Conservation (phyloP, 1,140 invertebrate species). For the Meloidogyne hapla region DNA sequence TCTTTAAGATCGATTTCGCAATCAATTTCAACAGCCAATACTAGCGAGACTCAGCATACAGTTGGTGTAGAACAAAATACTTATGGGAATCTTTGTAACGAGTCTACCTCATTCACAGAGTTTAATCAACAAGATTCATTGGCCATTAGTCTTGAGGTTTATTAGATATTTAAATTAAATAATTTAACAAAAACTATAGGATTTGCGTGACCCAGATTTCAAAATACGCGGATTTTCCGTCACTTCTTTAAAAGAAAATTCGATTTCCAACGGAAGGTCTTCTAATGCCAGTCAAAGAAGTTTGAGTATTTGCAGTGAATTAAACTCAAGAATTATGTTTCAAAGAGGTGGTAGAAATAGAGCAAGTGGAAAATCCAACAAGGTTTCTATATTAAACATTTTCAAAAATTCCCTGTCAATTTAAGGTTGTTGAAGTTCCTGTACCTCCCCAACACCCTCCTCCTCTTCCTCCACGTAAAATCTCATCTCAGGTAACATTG, state of each 20-base stretch:
- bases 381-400: background rate
- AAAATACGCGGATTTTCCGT: background rate
- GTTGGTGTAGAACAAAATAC: background rate
- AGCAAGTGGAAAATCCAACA: slow-evolving; percentile 32
- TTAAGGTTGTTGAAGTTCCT: background rate
- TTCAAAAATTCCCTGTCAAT: background rate
- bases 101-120: background rate
- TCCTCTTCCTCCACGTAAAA: slow-evolving; percentile 20
- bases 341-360: slow-evolving; percentile 28
- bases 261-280: background rate
- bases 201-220: background rate
- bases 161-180: background rate
- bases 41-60: background rate
- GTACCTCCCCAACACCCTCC: slow-evolving; percentile 12
- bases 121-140: background rate
- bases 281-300: background rate
- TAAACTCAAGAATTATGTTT: slow-evolving; percentile 31
- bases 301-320: slow-evolving; percentile 36
- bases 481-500: slow-evolving; percentile 5
- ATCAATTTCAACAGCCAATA: background rate
- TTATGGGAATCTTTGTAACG: background rate
- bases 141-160: slow-evolving; percentile 17
- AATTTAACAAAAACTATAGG: slow-evolving; percentile 6
- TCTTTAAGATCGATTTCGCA: background rate
- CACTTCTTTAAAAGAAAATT: slow-evolving; percentile 17